These are phyloP conservation scores for Leptopilina myrica DNA, from an alignment of 2,888 invertebrate genomes.

Conservation along the genomic window DNA sequence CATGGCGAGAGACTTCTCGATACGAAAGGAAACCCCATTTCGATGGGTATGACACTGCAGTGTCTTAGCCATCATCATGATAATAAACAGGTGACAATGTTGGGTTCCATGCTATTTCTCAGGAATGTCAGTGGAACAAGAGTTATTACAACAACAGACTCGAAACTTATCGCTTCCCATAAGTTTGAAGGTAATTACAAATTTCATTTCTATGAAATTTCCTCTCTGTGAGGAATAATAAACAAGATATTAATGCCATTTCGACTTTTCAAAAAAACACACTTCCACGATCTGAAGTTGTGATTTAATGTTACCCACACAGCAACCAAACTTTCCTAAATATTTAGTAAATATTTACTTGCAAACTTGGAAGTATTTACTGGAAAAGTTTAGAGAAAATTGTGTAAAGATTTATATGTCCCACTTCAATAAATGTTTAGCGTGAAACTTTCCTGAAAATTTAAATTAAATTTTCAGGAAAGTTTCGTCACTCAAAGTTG, in stretches of 20 bases:
- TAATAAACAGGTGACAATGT: slow-evolving; percentile 78
- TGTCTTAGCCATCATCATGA: slow-evolving; percentile 72
- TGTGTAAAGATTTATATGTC: too few relatives aligned
- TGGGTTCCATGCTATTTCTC: slow-evolving; percentile 86
- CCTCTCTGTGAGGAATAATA: too few relatives aligned
- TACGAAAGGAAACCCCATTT: slow-evolving; percentile 84
- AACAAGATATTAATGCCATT: background rate
- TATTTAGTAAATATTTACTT: too few relatives aligned
- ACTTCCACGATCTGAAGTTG: background rate
- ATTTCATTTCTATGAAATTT: background rate
- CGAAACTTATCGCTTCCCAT: slow-evolving; percentile 79
- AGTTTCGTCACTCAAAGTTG: too few relatives aligned
- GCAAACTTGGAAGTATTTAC: too few relatives aligned
- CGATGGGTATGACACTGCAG: slow-evolving; percentile 79
- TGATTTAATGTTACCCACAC: background rate
- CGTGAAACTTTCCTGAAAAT: too few relatives aligned
- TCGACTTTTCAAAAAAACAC: background rate
- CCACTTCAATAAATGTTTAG: too few relatives aligned
- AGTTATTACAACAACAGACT: slow-evolving; percentile 79
- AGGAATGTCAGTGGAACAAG: slow-evolving; percentile 86
- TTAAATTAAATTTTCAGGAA: too few relatives aligned
- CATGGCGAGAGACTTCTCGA: slow-evolving; percentile 81
- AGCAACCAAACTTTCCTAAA: too few relatives aligned
- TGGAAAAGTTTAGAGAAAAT: too few relatives aligned
- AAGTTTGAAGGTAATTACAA: slow-evolving; percentile 78